Conservation (phyloP, 2,888 invertebrate genomes). For the Darwinula stevensoni region DNA sequence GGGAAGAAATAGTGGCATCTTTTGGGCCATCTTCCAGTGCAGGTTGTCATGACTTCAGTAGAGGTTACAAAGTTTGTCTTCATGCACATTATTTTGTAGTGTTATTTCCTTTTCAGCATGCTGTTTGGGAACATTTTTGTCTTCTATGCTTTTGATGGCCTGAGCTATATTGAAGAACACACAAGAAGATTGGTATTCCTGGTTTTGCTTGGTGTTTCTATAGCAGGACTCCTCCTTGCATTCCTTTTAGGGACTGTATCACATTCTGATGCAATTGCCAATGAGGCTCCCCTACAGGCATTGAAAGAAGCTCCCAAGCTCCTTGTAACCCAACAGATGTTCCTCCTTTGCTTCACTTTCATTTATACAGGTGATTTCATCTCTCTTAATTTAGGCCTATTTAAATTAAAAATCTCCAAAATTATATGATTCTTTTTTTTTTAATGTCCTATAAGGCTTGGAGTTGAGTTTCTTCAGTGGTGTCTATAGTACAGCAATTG, state of each 20-base stretch:
- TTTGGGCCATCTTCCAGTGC: conserved; percentile 86
- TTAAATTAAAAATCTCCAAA: background rate
- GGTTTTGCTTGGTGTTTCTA: conserved; percentile 30
- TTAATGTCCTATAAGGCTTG: conserved; percentile 34
- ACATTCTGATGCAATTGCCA: background rate
- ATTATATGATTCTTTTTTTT: conserved; percentile 4
- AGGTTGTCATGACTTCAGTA: too few species aligned
- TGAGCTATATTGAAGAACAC: conserved; percentile 32
- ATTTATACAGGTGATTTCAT: conserved; percentile 53
- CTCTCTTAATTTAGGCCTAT: background rate
- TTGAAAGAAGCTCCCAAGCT: conserved; percentile 40
- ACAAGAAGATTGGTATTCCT: conserved; percentile 50
- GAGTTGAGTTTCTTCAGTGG: conserved; percentile 86
- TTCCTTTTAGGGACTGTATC: conserved; percentile 6
- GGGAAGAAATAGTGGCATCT: conserved; percentile 74
- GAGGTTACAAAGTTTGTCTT: too few species aligned
- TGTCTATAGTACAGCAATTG: conserved; percentile 74
- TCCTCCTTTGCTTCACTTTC: conserved; percentile 51
- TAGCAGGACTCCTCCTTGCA: conserved; percentile 9
- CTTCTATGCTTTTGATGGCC: conserved; percentile 59
- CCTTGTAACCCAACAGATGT: conserved; percentile 52
- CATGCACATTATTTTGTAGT: too few species aligned
- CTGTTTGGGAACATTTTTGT: conserved; percentile 87
- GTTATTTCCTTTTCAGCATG: conserved; percentile 32
- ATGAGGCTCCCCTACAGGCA: conserved; percentile 26